Base-by-base conservation (phyloP, 1,140 invertebrate genomes). In the Aphaenogaster rudis region DNA sequence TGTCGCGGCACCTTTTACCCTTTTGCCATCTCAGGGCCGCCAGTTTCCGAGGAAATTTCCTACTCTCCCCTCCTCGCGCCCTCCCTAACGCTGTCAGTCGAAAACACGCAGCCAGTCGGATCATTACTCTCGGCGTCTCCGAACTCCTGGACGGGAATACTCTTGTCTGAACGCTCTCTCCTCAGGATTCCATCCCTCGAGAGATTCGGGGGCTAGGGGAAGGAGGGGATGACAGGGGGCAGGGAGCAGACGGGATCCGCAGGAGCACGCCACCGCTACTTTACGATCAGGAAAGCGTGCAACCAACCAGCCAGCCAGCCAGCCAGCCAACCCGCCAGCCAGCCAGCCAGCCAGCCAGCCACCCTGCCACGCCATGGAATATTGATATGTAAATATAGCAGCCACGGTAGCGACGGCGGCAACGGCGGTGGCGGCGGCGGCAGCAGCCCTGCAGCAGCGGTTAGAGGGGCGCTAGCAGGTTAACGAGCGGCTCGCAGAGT, bases 351-450 rank as follows among this genome's bases (percentile, higher is more conserved):
- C 77, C 79, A 81, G 79, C 79, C 79, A 82, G 21, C 74, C 63
- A 64, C 36, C 76, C 86, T 80, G 81, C 77, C 66, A 86, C 87
- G 72, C 81, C 85, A 86, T 92, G 88, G 92, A 95, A 95, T 95
- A 95, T 95, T 95, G 94, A 95, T 95, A 94, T 94, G 94, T 94
- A 94, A 94, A 95, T 95, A 94, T 94, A 93, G 90, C 89, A 86
- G 87, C 87, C 54, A 77, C 64, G 80, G 87, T 80, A 71, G 88
- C 88, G 81, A 76, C 74, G 71, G 72, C 15, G 36, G 63, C 61
- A 39, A 39, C 63, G 54, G 69, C 39, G 71, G 48, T 54, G 76
- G 48, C 36, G 52, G 76, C 28, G 28, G 82, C 42, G 86, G 86
- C 87, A 86, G 90, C 90, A 88, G 86, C 87, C 88, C 84, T 90